These are phyloP conservation scores for Lasioglossum villosulum DNA, from an alignment of 2,888 invertebrate species.

Conservation along the genomic window DNA sequence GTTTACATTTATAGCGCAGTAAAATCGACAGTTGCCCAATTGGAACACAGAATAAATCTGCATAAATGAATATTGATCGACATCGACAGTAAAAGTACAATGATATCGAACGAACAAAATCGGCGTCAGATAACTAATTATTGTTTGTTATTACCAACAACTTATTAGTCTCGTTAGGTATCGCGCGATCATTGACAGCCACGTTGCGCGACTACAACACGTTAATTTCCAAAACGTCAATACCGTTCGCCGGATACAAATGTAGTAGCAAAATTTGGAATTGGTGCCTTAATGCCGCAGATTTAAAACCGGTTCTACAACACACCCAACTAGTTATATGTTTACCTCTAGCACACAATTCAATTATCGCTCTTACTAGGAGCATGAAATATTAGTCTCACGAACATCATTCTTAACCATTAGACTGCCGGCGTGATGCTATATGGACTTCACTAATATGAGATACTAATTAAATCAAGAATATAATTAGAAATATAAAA, in stretches of 20 bases:
- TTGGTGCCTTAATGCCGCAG: constrained; percentile 8
- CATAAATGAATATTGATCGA: background rate
- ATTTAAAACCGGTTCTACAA: constrained; percentile 28
- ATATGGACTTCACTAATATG: too few species aligned
- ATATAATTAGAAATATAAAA: too few species aligned
- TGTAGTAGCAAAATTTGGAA: constrained; percentile 17
- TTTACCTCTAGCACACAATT: constrained; percentile 14
- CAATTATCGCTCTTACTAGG: constrained; percentile 1
- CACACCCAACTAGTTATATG: constrained; percentile 14
- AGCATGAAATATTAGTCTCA: background rate
- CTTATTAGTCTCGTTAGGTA: background rate
- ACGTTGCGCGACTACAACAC: background rate
- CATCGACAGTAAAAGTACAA: background rate
- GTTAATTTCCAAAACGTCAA: constrained; percentile 18
- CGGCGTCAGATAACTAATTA: background rate
- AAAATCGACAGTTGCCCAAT: background rate
- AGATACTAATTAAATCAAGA: too few species aligned
- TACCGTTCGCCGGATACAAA: background rate
- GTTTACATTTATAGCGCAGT: background rate
- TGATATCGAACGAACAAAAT: background rate
- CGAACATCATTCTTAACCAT: background rate
- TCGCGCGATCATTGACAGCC: background rate
- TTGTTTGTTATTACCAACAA: background rate
- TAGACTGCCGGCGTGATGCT: too few species aligned
- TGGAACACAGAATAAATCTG: background rate